Percentiles rank a stretch among this genome's conserved stretches.
Conservation (phyloP, 1,140 invertebrate species). For the Diplogasteroides magnus region DNA sequence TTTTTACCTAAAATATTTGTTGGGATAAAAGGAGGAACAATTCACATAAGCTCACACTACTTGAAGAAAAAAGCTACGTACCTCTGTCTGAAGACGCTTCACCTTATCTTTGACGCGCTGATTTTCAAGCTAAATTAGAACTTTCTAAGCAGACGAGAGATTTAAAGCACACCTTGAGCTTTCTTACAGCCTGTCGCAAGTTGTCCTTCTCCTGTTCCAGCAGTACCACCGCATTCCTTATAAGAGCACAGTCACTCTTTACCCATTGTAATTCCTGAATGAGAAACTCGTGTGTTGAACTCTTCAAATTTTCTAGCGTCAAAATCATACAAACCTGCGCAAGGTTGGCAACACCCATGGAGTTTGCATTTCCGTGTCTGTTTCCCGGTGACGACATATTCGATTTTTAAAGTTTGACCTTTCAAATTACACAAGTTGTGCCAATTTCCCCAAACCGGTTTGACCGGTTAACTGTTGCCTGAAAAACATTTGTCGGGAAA, state of each 20-base stretch:
- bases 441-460: no score
- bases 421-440: no score
- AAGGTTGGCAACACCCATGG: not conserved
- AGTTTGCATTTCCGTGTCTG: not conserved
- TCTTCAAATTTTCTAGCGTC: no score
- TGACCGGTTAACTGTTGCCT: no score
- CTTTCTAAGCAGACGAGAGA: conserved; percentile 6
- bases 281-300: not conserved
- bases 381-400: not conserved
- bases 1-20: no score
- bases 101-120: conserved; percentile 39
- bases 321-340: not conserved
- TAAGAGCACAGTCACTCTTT: not conserved
- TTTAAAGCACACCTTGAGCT: conserved; percentile 39
- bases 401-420: no score
- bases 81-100: conserved; percentile 36
- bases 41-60: no score
- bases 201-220: conserved; percentile 46
- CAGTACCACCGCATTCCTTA: conserved; percentile 37
- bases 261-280: not conserved
- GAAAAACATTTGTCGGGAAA: no score
- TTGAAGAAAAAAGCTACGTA: no score
- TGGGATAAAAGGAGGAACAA: no score
- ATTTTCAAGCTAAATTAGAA: conserved; percentile 40
- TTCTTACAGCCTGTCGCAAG: conserved; percentile 47